phyloP scores from a whole-genome alignment of 2,113 vertebrate species.

The Cariama cristata region DNA sequence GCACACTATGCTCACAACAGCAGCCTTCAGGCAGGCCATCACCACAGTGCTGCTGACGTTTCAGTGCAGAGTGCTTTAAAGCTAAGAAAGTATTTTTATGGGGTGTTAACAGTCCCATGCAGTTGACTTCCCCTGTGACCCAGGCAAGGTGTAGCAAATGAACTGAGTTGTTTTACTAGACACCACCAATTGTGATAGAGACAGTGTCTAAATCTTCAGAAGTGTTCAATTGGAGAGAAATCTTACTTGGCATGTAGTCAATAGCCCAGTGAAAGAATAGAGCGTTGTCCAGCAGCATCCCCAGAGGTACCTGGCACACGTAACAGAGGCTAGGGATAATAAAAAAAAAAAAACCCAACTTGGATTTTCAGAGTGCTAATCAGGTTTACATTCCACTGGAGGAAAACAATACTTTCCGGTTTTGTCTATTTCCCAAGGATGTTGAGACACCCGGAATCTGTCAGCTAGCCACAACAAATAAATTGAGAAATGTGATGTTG shows the following conservation, averaged over 20 bases:
- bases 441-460: background rate
- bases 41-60: background rate
- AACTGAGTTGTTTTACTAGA: conserved; percentile 37
- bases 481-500: background rate
- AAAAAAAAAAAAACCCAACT: background rate
- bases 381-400: background rate
- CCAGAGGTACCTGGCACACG: background rate
- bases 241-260: conserved; percentile 67
- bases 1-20: background rate
- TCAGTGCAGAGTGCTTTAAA: background rate
- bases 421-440: background rate
- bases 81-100: conserved; percentile 33
- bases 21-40: conserved; percentile 8
- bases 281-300: conserved; percentile 38
- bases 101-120: background rate
- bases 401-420: background rate
- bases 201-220: conserved; percentile 54
- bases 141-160: conserved; percentile 40
- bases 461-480: background rate
- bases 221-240: conserved; percentile 50
- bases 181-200: conserved; percentile 24
- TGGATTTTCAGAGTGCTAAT: conserved; percentile 35
- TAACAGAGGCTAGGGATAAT: background rate
- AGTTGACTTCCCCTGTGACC: conserved; percentile 32
- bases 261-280: conserved; percentile 46